Evolutionary conservation across 2,797 vertebrate species (phyloP), one percentile per base, ranked within the genome.

Genomic region (Neosilurus hyrtlii): DNA sequence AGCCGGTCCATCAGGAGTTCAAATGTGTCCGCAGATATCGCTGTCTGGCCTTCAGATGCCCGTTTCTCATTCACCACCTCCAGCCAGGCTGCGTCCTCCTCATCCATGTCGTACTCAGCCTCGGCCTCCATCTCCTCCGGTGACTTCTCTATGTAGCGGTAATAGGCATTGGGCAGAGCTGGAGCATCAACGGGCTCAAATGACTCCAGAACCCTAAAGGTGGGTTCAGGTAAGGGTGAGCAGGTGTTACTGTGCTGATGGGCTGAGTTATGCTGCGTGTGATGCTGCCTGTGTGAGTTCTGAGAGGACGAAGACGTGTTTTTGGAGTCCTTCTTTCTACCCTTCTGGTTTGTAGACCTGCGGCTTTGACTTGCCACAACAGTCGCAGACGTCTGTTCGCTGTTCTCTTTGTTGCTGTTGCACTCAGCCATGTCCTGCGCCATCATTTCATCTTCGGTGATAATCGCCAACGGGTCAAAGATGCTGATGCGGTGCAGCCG

Each of bases 331-430:
- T 96, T 98, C 87, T 95, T 96, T 89, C 95, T 97, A 80, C 95
- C 95, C 88, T 95, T 92, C 76, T 96, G 95, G 37, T 92, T 93
- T 54, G 86, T 51, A 2, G 94, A 81, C 4, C 96, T 93, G 74
- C 95, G 96, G 54, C 93, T 92, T 1, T 93, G 93, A 82, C 88
- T 91, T 52, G 87, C 86, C 76, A 93, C 93, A 80, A 94, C 89
- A 68, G 94, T 92, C 73, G 94, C 91, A 1, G 95, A 92, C 22
- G 96, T 93, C 88, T 96, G 94, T 88, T 97, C 96, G 0, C 94
- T 96, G 90, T 97, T 97, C 78, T 97, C 96, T 88, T 97, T 97
- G 92, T 97, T 97, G 90, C 96, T 96, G 84, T 96, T 97, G 90
- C 96, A 96, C 86, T 97, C 96, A 0, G 94, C 95, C 85, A 97